phyloP scores from a whole-genome alignment of 2,797 vertebrate species.

The Hipposideros larvatus region DNA sequence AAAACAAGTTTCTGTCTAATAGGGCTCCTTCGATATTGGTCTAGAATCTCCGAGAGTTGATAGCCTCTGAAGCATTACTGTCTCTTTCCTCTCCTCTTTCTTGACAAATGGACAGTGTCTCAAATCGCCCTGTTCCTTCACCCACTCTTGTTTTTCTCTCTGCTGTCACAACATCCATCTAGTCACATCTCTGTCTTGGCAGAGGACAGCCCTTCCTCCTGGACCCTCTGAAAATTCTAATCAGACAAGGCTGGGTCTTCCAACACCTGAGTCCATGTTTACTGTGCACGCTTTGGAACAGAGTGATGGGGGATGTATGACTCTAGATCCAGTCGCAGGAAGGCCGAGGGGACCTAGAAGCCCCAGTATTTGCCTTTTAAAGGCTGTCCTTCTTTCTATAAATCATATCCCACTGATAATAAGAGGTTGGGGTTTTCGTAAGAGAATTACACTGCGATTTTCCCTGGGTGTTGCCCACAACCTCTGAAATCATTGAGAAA shows the following conservation, averaged over 20 bases:
- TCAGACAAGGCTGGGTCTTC: neutral
- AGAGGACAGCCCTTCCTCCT: neutral
- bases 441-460: neutral
- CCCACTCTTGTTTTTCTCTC: neutral
- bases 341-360: neutral
- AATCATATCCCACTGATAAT: neutral
- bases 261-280: neutral
- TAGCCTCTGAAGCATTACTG: neutral
- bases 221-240: neutral
- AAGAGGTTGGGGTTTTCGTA: neutral
- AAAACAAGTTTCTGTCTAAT: conserved; percentile 23
- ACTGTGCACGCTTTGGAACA: neutral
- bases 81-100: neutral
- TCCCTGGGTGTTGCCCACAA: neutral
- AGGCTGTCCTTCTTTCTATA: neutral
- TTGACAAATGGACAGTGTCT: neutral
- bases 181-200: neutral
- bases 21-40: neutral
- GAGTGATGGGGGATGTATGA: neutral
- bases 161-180: neutral
- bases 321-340: neutral
- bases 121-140: neutral
- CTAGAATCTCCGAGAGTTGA: neutral
- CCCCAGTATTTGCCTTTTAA: neutral
- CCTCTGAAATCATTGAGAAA: conserved; percentile 25